Base-by-base conservation (phyloP, 2,797 vertebrate genomes). In the Emys orbicularis region DNA sequence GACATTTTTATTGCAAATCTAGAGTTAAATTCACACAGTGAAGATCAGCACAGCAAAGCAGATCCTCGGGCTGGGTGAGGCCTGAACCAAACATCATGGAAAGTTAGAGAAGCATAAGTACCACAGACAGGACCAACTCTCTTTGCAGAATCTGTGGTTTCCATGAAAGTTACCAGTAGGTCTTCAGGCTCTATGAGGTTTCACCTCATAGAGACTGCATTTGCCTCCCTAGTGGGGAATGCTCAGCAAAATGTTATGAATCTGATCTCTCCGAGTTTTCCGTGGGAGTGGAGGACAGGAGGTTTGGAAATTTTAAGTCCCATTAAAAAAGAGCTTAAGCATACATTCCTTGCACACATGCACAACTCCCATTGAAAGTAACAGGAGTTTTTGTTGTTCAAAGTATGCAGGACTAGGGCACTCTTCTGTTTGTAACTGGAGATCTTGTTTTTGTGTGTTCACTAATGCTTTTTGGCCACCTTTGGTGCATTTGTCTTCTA, bases 361-460 rank as follows among this genome's bases (percentile, higher is more conserved):
- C n/a, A 9, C n/a, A 72, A 41, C 21, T 72, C 65, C 37, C 3
- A 18, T 21, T 86, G 10, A 86, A 47, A 6, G 84, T 89, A 49
- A 31, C 84, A 31, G 18, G 50, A 57, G 16, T n/a, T 15, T 5
- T 59, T 11, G 2, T 84, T 96, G 82, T 15, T 15, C 3, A 77
- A 47, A 50, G 3, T 1, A 2, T 74, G 4, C 81, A 83, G 68
- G 2, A 11, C 31, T 83, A 49, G 1, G 1, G 23, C 1, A 91
- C 29, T 49, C 34, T 2, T 81, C 79, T 79, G 90, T 57, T 25
- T 56, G 41, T 53, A 86, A 18, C 8, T 89, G 23, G 41, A 82
- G 91, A 34, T 77, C 13, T 90, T 6, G 5, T 21, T 88, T 83
- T 84, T 94, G 90, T 87, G 31, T 92, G 0, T 56, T 5, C 72